Conservation (phyloP, 2,888 invertebrate genomes). For the Noctua janthe region DNA sequence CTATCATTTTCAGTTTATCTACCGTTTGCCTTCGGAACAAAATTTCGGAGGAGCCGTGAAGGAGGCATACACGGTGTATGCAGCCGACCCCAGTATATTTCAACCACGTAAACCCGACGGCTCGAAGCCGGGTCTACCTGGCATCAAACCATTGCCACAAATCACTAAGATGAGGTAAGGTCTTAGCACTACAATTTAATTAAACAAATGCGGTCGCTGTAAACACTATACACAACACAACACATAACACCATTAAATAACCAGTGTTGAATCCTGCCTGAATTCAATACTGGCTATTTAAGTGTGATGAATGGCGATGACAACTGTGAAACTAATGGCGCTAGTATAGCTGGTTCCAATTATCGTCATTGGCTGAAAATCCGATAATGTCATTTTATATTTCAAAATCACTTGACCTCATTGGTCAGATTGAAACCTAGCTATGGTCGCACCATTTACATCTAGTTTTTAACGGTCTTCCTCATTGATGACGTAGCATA, state of each 20-base stretch:
- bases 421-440: neutral
- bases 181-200: neutral
- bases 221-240: neutral
- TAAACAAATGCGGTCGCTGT: neutral
- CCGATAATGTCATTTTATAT: neutral
- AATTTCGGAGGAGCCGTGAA: constrained; percentile 93
- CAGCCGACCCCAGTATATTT: constrained; percentile 95
- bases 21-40: constrained; percentile 94
- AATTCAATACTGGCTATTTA: neutral
- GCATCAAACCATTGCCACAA: constrained; percentile 88
- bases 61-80: constrained; percentile 94
- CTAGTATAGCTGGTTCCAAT: neutral
- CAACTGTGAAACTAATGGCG: neutral
- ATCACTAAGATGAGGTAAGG: constrained; percentile 92
- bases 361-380: neutral
- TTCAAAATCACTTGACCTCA: no score
- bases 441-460: neutral
- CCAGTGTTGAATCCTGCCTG: neutral
- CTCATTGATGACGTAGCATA: neutral
- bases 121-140: constrained; percentile 80
- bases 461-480: no score
- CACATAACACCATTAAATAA: neutral
- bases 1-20: constrained; percentile 91
- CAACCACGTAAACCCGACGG: constrained; percentile 88
- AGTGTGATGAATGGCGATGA: neutral